phyloP scores from a whole-genome alignment of 2,797 vertebrate genomes.

The Sebastes steindachneri region DNA sequence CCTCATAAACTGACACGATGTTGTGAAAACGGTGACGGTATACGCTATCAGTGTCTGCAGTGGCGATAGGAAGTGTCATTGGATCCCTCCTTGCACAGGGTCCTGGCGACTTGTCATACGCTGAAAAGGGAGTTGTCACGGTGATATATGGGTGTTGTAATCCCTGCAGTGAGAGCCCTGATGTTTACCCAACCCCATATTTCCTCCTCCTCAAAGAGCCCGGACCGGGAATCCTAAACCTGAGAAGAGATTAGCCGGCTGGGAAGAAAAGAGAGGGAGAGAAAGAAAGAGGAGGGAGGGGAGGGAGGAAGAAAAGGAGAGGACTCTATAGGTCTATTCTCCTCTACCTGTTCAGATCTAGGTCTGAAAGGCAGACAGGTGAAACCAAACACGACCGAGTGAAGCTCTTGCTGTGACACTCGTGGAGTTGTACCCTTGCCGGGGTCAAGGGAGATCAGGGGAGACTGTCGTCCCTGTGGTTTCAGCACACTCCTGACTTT shows the following conservation, averaged over 20 bases:
- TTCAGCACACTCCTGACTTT: conserved; percentile 29
- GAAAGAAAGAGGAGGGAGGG: conserved; percentile 49
- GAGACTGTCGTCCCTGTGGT: conserved; percentile 26
- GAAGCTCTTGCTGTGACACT: conserved; percentile 66
- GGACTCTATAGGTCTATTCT: conserved; percentile 72
- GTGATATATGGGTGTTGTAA: conserved; percentile 88
- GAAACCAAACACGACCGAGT: conserved; percentile 72
- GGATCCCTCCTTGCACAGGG: conserved; percentile 73
- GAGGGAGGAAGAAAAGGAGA: conserved; percentile 53
- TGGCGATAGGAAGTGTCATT: conserved; percentile 82
- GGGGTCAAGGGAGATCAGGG: conserved; percentile 56
- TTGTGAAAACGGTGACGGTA: conserved; percentile 75
- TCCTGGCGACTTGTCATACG: conserved; percentile 82
- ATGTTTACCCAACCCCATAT: conserved; percentile 85
- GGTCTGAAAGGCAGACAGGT: conserved; percentile 76
- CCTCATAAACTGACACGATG: conserved; percentile 60
- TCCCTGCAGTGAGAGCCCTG: conserved; percentile 84
- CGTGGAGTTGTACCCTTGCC: conserved; percentile 44
- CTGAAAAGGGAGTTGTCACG: conserved; percentile 85
- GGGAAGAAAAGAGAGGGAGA: conserved; percentile 72
- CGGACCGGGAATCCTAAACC: conserved; percentile 83
- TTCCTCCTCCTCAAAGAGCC: conserved; percentile 86
- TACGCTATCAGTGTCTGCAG: conserved; percentile 69
- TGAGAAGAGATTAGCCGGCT: conserved; percentile 85
- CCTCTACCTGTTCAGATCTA: conserved; percentile 74